Percentiles rank a stretch among this genome's conserved stretches.
Conservation (phyloP, 2,113 vertebrate genomes). For the Heloderma charlesbogerti region DNA sequence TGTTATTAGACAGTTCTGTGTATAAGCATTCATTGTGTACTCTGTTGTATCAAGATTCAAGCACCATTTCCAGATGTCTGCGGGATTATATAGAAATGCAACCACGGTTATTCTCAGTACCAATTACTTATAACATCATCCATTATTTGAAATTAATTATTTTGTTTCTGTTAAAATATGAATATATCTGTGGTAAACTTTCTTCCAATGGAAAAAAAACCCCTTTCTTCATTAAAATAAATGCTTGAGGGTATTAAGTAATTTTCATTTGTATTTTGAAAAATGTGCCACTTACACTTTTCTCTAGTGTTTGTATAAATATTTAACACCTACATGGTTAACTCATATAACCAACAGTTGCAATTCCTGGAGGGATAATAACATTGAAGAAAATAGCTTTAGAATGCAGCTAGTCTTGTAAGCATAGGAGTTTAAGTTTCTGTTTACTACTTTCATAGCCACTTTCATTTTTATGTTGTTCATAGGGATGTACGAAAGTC, state of each 20-base stretch:
- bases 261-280: neutral
- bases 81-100: neutral
- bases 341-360: neutral
- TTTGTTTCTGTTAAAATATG: neutral
- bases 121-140: neutral
- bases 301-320: neutral
- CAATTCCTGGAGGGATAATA: conserved; percentile 6
- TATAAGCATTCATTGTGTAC: neutral
- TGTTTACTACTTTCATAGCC: neutral
- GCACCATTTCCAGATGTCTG: neutral
- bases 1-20: neutral
- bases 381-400: neutral
- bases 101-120: neutral
- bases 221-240: neutral
- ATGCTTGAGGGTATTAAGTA: neutral
- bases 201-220: neutral
- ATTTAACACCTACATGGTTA: neutral
- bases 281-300: neutral
- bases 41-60: neutral
- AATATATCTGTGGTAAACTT: neutral
- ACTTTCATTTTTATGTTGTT: neutral
- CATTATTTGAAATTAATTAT: neutral
- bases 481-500: no score
- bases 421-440: neutral
- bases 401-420: neutral